Conservation (phyloP, 2,888 invertebrate genomes). For the Chesias legatella region DNA sequence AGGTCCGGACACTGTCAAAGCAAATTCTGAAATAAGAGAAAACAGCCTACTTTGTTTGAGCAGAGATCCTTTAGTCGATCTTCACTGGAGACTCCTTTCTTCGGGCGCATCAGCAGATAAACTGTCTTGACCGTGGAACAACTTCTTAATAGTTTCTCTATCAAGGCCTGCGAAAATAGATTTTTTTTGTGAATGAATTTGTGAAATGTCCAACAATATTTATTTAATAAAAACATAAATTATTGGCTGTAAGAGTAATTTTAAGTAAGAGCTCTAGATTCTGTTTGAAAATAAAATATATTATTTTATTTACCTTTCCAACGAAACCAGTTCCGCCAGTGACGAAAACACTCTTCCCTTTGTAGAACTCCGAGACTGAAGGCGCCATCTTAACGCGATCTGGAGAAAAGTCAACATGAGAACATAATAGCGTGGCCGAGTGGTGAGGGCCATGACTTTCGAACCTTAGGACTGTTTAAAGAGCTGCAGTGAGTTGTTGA, state of each 20-base stretch:
- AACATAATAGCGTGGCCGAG: no score
- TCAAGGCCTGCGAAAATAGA: slow-evolving; percentile 82
- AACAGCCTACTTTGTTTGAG: slow-evolving; percentile 44
- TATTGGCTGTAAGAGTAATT: no score
- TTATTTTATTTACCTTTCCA: slow-evolving; percentile 50
- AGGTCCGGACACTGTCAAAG: no score
- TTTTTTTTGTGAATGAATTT: no score
- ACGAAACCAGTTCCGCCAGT: slow-evolving; percentile 91
- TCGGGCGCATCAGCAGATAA: slow-evolving; percentile 85
- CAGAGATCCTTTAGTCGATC: slow-evolving; percentile 78
- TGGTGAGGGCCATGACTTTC: no score
- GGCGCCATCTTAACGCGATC: slow-evolving; percentile 42
- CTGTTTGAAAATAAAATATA: not conserved
- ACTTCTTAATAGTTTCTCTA: slow-evolving; percentile 87
- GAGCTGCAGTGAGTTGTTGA: no score
- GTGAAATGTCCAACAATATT: no score
- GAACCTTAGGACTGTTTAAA: no score
- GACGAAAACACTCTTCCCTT: slow-evolving; percentile 83
- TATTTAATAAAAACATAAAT: no score
- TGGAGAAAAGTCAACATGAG: no score
- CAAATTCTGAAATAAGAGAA: not conserved
- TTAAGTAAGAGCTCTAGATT: no score
- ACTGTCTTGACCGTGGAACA: slow-evolving; percentile 83
- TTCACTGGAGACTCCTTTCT: slow-evolving; percentile 82
- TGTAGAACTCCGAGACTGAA: slow-evolving; percentile 73